Evolutionary conservation across 2,888 invertebrate species (phyloP), one percentile per base, ranked within the genome.

Genomic region (Eupithecia dodoneata): DNA sequence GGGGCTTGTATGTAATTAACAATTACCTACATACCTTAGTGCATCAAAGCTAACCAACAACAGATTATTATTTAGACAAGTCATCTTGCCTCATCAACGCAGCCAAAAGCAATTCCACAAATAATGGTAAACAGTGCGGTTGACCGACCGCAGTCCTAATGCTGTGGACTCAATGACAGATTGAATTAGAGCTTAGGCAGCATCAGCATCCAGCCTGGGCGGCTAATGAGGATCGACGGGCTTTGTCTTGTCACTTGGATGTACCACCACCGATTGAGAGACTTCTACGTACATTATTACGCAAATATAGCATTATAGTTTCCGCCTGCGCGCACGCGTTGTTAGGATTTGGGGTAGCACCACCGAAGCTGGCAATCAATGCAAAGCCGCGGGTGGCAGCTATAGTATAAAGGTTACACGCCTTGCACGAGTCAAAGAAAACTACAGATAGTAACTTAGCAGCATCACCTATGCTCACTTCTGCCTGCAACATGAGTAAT

Each of bases 121-220:
- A 74, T 74, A 63, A 69, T 73, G 70, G 70, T 66, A 73, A 77
- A 77, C 75, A 73, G 70, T 66, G 71, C 7, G 73, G 66, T 55
- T 52, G 75, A 44, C 42, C 30, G 63, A 75, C 77, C 74, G 75
- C 75, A 75, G 75, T n/a, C 18, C 72, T 77, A 74, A 75, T 65
- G 18, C 77, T 52, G 71, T 69, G 72, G 70, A 75, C 72, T 73
- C 75, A 75, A 74, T 74, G 71, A 69, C 74, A 71, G 74, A 77
- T 75, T 73, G 71, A 76, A 74, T 77, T 73, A 77, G 77, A 67
- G 66, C 30, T 72, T 69, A 59, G 73, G 71, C 45, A 9, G 12
- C 30, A 2, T 42, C 44, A 63, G 59, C 45, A 63, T 30, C 18
- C 9, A 6, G 63, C 41, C 44, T 12, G 44, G 42, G 18, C 18